Conservation (phyloP, 2,113 vertebrate species). For the Mixornis gularis region DNA sequence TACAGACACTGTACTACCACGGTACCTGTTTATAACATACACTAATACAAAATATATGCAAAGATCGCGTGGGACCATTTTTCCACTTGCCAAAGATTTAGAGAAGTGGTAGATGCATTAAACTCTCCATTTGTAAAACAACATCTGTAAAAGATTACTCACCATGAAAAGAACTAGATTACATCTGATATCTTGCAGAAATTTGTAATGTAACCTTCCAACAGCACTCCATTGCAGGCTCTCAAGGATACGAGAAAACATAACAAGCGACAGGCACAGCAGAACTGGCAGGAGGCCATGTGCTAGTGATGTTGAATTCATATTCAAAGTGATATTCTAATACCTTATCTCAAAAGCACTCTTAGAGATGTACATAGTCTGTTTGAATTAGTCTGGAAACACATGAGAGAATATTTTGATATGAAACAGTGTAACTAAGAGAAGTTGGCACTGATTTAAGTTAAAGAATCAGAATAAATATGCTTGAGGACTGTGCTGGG, state of each 20-base stretch:
- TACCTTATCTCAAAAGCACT: not conserved
- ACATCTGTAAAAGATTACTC: not conserved
- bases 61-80: not conserved
- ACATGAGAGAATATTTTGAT: not conserved
- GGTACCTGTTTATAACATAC: not conserved
- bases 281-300: not conserved
- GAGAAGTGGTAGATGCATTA: not conserved
- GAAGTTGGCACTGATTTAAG: not conserved
- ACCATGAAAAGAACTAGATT: not conserved
- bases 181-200: not conserved
- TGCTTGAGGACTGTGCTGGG: not conserved
- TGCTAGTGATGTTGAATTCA: not conserved
- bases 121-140: not conserved
- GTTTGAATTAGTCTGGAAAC: not conserved
- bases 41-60: not conserved
- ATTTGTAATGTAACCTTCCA: not conserved
- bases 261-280: not conserved
- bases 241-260: not conserved
- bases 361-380: not conserved
- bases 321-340: not conserved
- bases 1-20: not conserved
- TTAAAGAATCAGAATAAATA: not conserved
- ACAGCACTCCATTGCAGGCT: not conserved
- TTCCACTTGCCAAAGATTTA: not conserved
- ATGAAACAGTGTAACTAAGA: not conserved